Conservation (phyloP, 2,113 vertebrate genomes). For the Protomyctophum bolini region DNA sequence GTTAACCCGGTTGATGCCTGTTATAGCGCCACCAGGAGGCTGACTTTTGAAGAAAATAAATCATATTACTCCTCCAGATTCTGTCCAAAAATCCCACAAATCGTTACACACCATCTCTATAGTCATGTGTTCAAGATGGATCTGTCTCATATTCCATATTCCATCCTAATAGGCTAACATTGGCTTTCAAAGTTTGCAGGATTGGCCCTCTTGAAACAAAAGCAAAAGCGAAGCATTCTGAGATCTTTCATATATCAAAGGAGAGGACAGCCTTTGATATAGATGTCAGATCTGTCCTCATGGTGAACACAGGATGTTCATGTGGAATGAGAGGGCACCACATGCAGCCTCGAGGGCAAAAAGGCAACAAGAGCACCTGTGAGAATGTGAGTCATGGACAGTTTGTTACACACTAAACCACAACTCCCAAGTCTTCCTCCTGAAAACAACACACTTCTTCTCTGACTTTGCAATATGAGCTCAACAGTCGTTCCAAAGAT, state of each 20-base stretch:
- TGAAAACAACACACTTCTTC: constrained; percentile 21
- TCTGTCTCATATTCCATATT: too few species aligned
- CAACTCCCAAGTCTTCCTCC: constrained; percentile 35
- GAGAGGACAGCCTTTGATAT: constrained; percentile 50
- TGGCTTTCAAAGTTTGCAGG: too few species aligned
- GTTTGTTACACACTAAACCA: constrained; percentile 24
- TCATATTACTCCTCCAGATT: too few species aligned
- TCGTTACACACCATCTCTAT: too few species aligned
- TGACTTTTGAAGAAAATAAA: too few species aligned
- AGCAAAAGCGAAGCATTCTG: constrained; percentile 19
- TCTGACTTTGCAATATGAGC: not conserved
- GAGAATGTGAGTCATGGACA: constrained; percentile 36
- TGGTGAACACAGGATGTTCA: constrained; percentile 52
- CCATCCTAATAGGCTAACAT: too few species aligned
- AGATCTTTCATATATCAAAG: constrained; percentile 59
- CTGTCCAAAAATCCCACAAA: too few species aligned
- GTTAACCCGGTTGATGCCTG: too few species aligned
- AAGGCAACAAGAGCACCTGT: constrained; percentile 46
- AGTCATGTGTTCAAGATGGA: too few species aligned
- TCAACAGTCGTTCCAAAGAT: too few species aligned
- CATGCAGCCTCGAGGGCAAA: constrained; percentile 39
- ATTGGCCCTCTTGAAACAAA: too few species aligned
- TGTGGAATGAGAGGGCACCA: constrained; percentile 58
- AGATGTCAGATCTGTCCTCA: constrained; percentile 53
- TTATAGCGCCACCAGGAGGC: too few species aligned